Base-by-base conservation (phyloP, 2,888 invertebrate species). In the Aromia moschata region DNA sequence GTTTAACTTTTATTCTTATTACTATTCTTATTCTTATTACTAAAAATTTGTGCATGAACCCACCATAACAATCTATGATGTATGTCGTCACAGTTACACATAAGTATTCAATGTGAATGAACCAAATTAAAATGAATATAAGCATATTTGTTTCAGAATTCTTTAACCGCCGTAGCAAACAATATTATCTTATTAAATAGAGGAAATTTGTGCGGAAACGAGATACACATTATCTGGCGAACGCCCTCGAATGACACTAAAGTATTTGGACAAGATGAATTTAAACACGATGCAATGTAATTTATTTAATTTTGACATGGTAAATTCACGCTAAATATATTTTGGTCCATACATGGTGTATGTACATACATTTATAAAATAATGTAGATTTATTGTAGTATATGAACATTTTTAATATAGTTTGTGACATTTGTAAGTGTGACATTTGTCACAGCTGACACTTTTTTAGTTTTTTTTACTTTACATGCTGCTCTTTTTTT, bases 151-250 rank as follows among this genome's bases (percentile, higher is more conserved):
- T 25, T 25, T 25, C 25, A 7, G 7, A 25, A 25, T 5, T 5
- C 25, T 3, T 25, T 25, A 7, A 25, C 3, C 3, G 25, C 25
- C 25, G 7, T 7, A 9, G 25, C 43, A 20, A 43, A 43, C 10
- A 43, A 25, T 43, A 43, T 43, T 43, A 43, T 43, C 25, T n/a
- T 43, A 46, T 36, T 12, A n/a, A 36, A n/a, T 25, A 64, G 52
- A 60, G 65, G 65, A 65, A 65, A 54, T 53, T 56, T 55, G 46
- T 45, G 56, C 60, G 65, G 65, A 65, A 56, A 54, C 45, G 38
- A 57, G 65, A 65, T 62, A 65, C 58, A 25, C 37, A 43, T 47
- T 65, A 65, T 65, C 65, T 44, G 7, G 12, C 20, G 38, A 40
- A 65, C 65, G 65, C 65, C 65, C 60, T 60, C 65, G 44, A 11